Percentiles rank a stretch among this genome's conserved stretches.
Conservation (phyloP, 2,888 invertebrate genomes). For the Drosophila koepferae region DNA sequence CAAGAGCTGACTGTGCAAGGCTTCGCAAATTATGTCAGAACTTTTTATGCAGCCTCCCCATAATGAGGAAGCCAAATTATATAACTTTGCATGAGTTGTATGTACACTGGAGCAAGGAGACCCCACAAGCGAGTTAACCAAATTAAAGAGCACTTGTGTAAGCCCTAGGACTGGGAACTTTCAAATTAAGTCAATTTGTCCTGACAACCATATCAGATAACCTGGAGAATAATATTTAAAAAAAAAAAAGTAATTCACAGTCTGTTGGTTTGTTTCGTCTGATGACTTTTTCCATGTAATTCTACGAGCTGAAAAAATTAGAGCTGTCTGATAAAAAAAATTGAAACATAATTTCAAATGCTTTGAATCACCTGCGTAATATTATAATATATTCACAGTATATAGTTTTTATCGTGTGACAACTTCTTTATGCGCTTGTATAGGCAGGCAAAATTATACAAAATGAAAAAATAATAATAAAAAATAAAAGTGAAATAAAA, state of each 20-base stretch:
- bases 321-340: neutral
- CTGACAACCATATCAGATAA: neutral
- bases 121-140: conserved; percentile 4
- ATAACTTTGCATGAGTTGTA: conserved; percentile 7
- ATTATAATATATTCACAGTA: no score
- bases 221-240: no score
- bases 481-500: no score
- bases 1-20: neutral
- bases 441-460: no score
- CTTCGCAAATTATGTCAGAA: conserved; percentile 7
- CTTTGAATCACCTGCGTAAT: no score
- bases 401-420: no score
- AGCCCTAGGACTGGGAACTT: neutral
- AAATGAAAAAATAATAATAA: no score
- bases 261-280: neutral
- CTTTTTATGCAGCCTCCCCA: conserved; percentile 4
- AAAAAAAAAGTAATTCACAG: neutral
- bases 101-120: neutral
- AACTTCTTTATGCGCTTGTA: no score
- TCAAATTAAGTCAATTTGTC: neutral
- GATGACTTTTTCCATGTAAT: neutral
- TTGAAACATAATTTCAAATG: neutral
- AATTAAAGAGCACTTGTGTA: conserved; percentile 2
- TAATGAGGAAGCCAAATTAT: conserved; percentile 15
- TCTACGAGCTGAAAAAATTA: neutral